Evolutionary conservation across 2,113 vertebrate genomes (phyloP), one percentile per base, ranked within the genome.

Genomic region (Platichthys stellatus): DNA sequence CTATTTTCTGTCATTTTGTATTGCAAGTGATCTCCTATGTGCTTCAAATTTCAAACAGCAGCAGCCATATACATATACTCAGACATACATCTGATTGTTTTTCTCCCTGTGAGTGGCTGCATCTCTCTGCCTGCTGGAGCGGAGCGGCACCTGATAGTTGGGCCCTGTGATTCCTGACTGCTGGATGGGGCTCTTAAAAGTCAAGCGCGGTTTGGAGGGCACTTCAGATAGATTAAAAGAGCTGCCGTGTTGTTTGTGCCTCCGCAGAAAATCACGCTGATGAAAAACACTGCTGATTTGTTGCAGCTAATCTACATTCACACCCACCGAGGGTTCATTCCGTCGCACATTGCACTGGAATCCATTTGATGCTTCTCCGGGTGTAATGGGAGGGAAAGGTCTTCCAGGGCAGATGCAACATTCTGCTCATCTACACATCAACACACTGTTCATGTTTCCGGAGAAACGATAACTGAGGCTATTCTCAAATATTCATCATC

Each of bases 331-430:
- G 59, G 59, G 63, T 70, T 71, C 57, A 43, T 73, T 88, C 81
- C 63, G 87, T 77, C 11, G 3, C 61, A 60, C 5, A 23, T 76
- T 63, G 72, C 45, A 13, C 15, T 21, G 83, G 72, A 82, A 82
- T 86, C 79, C 71, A 82, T 82, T 88, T 90, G 63, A 91, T 82
- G 84, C 84, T 85, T 73, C 64, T 20, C 60, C 74, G 75, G 21
- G 35, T 78, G 31, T 78, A 84, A 82, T 81, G 63, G 69, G 73
- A 89, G 66, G 86, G 62, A 60, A 43, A 51, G 58, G 69, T 80
- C 73, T 85, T 66, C 51, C 63, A 71, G 59, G 65, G 28, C 70
- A 77, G 53, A 69, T 58, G 65, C 76, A 24, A 54, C 65, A 64
- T 68, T n/a, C 18, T 73, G 61, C 47, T 54, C 67, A 53, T 74